phyloP scores from a whole-genome alignment of 2,888 invertebrate species.

The Athripsodes cinereus region DNA sequence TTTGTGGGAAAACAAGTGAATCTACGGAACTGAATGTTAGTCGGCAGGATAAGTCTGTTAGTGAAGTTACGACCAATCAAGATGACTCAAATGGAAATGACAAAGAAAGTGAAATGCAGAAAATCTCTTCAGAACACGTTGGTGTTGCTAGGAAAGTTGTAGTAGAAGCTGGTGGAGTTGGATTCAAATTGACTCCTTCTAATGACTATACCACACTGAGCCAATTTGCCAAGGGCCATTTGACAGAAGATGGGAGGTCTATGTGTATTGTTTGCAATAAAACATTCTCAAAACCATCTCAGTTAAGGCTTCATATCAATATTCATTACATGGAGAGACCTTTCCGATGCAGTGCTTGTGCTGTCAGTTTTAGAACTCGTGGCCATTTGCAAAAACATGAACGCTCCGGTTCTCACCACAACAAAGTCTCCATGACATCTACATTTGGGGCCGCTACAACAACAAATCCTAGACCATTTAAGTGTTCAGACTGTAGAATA shows the following conservation, averaged over 20 bases:
- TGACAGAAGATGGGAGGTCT: conserved; percentile 68
- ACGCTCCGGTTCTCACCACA: conserved; percentile 85
- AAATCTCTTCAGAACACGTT: conserved; percentile 42
- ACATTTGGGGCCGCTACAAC: conserved; percentile 80
- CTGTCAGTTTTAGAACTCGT: conserved; percentile 82
- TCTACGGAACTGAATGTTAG: conserved; percentile 10
- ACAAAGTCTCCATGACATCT: conserved; percentile 85
- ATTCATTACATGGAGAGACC: conserved; percentile 93
- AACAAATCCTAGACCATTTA: conserved; percentile 91
- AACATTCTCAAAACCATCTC: conserved; percentile 86
- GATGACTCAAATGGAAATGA: conserved; percentile 38
- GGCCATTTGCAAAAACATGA: conserved; percentile 93
- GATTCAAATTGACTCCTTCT: conserved; percentile 50
- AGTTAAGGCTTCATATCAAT: conserved; percentile 86
- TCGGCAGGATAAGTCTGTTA: conserved; percentile 33
- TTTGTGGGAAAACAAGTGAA: conserved; percentile 42
- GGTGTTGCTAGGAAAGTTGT: conserved; percentile 54
- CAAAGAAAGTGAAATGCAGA: conserved; percentile 38
- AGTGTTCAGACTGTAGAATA: conserved; percentile 92
- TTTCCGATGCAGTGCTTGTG: conserved; percentile 86
- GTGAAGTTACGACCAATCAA: conserved; percentile 31
- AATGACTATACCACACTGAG: conserved; percentile 43
- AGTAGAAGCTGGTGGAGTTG: conserved; percentile 58
- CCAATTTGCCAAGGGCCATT: conserved; percentile 47
- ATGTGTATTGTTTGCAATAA: conserved; percentile 85